Percentiles rank a stretch among this genome's conserved stretches.
phyloP scores from a whole-genome alignment of 2,113 vertebrate genomes.

The Psittacara wagleri region DNA sequence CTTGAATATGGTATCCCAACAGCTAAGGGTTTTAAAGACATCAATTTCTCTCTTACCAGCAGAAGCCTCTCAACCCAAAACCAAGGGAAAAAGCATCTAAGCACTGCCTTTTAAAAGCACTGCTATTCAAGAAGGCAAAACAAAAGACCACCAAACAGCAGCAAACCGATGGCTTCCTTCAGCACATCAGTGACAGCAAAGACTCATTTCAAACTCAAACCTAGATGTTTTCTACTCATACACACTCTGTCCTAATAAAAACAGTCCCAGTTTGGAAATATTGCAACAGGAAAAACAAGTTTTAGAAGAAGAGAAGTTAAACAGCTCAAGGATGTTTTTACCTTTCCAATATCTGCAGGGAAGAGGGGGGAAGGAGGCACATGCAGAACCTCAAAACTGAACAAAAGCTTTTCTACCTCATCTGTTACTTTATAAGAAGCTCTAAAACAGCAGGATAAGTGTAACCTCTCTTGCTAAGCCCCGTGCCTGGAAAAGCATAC shows the following conservation, averaged over 20 bases:
- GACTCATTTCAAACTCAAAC: neutral
- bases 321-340: neutral
- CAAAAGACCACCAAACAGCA: neutral
- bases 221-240: neutral
- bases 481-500: neutral
- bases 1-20: neutral
- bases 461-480: neutral
- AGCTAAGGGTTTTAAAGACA: neutral
- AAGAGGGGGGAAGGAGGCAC: neutral
- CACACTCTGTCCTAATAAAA: neutral
- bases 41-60: neutral
- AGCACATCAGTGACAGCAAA: neutral
- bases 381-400: neutral
- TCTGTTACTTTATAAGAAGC: neutral
- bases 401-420: neutral
- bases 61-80: neutral
- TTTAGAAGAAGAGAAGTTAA: neutral
- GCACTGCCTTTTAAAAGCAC: neutral
- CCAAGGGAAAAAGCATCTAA: neutral
- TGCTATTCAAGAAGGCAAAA: neutral
- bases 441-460: neutral
- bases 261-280: neutral
- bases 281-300: neutral
- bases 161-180: neutral
- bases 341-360: neutral